Evolutionary conservation across 2,113 vertebrate species (phyloP), one percentile per base, ranked within the genome.

Genomic region (Camelus dromedarius): DNA sequence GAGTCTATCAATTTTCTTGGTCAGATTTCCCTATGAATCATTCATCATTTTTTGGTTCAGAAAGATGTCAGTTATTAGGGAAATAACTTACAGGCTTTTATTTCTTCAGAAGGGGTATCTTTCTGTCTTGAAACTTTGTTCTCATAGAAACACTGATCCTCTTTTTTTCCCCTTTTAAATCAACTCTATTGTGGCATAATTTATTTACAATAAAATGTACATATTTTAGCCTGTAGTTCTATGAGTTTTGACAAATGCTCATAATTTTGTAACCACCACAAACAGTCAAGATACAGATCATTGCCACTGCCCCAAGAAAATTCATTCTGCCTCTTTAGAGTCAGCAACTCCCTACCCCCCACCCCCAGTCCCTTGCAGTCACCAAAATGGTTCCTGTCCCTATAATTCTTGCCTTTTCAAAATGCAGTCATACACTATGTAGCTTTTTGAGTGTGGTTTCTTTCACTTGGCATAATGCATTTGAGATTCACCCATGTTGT

Each of bases 121-220:
- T 95, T 93, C 64, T 67, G 56, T 91, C 58, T 82, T 92, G 64
- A 32, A 62, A 90, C 56, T 91, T 70, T 54, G 26, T 93, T 69
- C 16, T 69, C 30, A 66, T 82, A 52, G 52, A 83, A 88, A 83
- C 52, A 48, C 13, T 70, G 50, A 69, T 69, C 62, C 22, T 58
- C 16, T 50, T n/a, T 42, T 66, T 42, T 38, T 42, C 1, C 8
- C 32, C 69, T 87, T 82, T n/a, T 91, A 60, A 77, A 62, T 88
- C 11, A 77, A 30, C 48, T 81, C 75, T 77, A 92, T 84, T 83
- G 4, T 88, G 56, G 46, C 42, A 82, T 94, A 62, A 72, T 89
- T 82, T 77, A 62, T 62, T 20, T n/a, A n/a, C 16, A 85, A 52
- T 96, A 50, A 91, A 58, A 70, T 1, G 5, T 60, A 26, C 8